Conservation (phyloP, 2,113 vertebrate genomes). For the Uria lomvia region DNA sequence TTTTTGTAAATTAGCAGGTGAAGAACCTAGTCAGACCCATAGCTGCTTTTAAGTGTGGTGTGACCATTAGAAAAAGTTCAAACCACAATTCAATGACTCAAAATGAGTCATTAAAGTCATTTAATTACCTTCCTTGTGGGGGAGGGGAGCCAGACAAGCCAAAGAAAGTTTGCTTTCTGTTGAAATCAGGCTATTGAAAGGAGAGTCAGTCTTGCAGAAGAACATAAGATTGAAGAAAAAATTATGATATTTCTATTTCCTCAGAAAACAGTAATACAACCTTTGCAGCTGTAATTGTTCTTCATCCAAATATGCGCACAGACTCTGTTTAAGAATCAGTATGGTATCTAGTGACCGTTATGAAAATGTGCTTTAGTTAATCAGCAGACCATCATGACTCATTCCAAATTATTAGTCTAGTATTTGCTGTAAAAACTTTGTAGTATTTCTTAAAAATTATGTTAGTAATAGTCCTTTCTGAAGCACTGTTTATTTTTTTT, state of each 20-base stretch:
- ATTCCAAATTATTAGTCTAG: background rate
- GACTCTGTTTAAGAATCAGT: background rate
- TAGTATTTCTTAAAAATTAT: background rate
- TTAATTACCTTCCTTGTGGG: background rate
- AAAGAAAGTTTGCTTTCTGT: background rate
- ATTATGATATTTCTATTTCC: background rate
- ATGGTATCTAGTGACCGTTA: background rate
- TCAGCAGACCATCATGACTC: background rate
- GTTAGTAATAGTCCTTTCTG: background rate
- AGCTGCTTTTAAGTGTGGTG: background rate
- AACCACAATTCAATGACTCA: background rate
- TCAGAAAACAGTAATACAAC: background rate
- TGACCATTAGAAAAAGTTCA: background rate
- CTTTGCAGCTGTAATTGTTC: background rate
- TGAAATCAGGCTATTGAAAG: background rate
- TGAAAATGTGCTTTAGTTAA: background rate
- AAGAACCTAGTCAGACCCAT: background rate
- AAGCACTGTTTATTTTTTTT: background rate
- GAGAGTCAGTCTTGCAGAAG: background rate
- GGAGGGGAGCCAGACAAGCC: rapidly evolving
- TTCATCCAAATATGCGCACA: background rate
- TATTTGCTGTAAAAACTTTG: background rate
- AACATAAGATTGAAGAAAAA: background rate
- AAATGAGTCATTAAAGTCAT: background rate
- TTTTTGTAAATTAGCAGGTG: background rate